A percentile compares a stretch with the other conserved stretches of the same genome.
These are phyloP conservation scores for Arctia plantaginis DNA, from an alignment of 2,888 invertebrate genomes.

Conservation along the genomic window DNA sequence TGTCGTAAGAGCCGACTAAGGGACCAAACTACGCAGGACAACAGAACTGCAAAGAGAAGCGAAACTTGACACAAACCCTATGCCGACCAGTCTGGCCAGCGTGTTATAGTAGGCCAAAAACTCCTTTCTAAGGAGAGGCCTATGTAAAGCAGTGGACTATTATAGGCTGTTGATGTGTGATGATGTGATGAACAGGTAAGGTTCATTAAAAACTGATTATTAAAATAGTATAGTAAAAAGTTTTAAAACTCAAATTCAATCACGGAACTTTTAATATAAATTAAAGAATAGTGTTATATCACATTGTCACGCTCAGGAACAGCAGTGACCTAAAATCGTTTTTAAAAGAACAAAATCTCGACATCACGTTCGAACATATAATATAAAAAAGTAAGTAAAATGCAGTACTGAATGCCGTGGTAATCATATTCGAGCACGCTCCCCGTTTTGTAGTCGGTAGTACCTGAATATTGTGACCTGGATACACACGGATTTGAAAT, in stretches of 20 bases:
- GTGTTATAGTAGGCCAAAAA: no score
- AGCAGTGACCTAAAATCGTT: slow-evolving; percentile 40
- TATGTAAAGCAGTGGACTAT: no score
- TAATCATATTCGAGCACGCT: slow-evolving; percentile 64
- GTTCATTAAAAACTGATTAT: no score
- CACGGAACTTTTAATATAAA: slow-evolving; percentile 13
- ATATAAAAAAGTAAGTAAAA: slow-evolving; percentile 42
- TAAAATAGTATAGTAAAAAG: not conserved
- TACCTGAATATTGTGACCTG: slow-evolving; percentile 57
- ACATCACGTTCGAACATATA: slow-evolving; percentile 18
- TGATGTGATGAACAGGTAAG: no score
- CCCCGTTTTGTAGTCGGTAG: slow-evolving; percentile 53
- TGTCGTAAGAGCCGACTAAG: no score
- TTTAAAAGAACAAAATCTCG: slow-evolving; percentile 26
- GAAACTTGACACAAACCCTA: no score
- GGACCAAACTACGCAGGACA: no score
- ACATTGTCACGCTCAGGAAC: slow-evolving; percentile 15
- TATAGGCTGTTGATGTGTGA: no score
- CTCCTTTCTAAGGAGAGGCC: no score
- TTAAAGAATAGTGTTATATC: slow-evolving; percentile 15
- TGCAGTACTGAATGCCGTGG: slow-evolving; percentile 52
- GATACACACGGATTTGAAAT: slow-evolving; percentile 46
- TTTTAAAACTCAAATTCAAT: slow-evolving; percentile 1
- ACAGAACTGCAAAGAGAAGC: no score
- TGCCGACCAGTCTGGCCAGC: no score